Evolutionary conservation across 1,140 invertebrate species (phyloP), one percentile per base, ranked within the genome.

Genomic region (Saccostrea echinata): DNA sequence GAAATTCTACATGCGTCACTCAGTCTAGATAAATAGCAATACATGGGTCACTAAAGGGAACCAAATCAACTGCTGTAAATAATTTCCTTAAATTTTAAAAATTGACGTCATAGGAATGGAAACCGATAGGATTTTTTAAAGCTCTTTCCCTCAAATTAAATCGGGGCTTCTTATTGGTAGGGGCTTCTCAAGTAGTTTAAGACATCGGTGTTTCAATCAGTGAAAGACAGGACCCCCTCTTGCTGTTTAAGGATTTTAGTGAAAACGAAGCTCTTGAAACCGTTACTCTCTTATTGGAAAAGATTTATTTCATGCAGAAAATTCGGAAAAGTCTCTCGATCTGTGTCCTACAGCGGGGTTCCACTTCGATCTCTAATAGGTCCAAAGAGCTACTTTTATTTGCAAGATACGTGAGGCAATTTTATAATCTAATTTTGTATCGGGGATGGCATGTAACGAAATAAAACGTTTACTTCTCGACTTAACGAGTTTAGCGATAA

Each of bases 381-480:
- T 27, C 68, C 68, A 27, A 27, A 33, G 68, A 6, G 30, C 68
- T 24, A 30, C 12, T 76, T 76, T 30, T 76, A 76, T 76, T 76
- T 76, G 68, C 30, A 2, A 30, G 68, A 33, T 76, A 24, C 30
- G 27, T 30, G 68, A 76, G 24, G 27, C 68, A 76, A 76, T 76
- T 76, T 76, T 27, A 27, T 76, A 76, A 76, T 76, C 68, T 76
- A 76, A 76, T 76, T 76, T 30, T 27, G 27, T 76, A 76, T 30
- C 24, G 68, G 30, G 27, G 68, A 76, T 76, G 27, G 68, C 68
- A 76, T 76, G 68, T 76, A 76, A 76, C 68, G 27, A 76, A 76
- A 33, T 76, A 76, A 76, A 76, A 76, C 68, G 68, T 33, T 76
- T 76, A 76, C 30, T 30, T 33, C 68, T 76, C 68, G 12, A 30